These are phyloP conservation scores for Sarcophilus harrisii DNA, from an alignment of 2,797 vertebrate species.

Conservation along the genomic window DNA sequence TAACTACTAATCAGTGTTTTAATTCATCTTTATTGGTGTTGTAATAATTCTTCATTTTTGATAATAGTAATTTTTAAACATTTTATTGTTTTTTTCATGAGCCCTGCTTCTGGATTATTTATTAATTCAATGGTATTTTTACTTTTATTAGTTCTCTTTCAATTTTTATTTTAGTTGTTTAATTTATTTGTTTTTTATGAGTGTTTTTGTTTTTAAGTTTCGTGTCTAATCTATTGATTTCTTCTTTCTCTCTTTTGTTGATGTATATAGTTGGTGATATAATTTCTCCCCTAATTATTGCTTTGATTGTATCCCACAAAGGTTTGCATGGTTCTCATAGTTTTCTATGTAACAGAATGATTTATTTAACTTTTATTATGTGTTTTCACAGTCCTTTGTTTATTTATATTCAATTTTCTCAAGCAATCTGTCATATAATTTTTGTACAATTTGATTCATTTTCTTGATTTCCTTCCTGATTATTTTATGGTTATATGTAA, in stretches of 20 bases:
- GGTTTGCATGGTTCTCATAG: neutral
- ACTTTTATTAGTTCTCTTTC: neutral
- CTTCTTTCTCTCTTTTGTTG: neutral
- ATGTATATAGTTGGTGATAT: neutral
- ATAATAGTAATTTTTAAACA: neutral
- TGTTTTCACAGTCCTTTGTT: neutral
- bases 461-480: neutral
- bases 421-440: neutral
- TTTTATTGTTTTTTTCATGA: neutral
- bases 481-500: neutral
- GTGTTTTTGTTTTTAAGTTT: neutral
- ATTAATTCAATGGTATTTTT: neutral
- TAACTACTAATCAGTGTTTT: neutral
- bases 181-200: neutral
- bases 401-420: neutral
- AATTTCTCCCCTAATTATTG: neutral
- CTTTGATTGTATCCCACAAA: neutral
- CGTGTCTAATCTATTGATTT: neutral
- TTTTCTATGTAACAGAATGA: neutral
- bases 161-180: neutral
- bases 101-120: neutral
- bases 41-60: neutral
- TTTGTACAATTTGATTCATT: neutral
- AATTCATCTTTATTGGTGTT: neutral
- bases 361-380: neutral